Evolutionary conservation across 2,113 vertebrate species (phyloP).

Genomic region (Oplegnathus fasciatus): DNA sequence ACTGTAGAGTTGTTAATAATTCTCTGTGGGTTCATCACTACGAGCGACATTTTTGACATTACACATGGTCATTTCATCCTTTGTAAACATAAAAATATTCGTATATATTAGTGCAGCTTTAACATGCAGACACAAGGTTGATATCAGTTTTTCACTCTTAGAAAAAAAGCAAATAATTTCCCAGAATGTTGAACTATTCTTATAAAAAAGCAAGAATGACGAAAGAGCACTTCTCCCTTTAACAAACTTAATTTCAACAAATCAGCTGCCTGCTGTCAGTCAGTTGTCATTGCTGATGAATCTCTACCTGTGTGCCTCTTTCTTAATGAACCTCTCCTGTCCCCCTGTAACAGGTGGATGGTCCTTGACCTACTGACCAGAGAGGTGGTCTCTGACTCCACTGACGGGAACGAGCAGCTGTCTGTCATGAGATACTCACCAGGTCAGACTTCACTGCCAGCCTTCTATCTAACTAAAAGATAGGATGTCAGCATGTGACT

Average conservation of each 20-base stretch:
- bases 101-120: not conserved
- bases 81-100: not conserved
- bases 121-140: not conserved
- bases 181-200: not conserved
- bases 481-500: not conserved
- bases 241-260: not conserved
- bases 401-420: constrained; percentile 91
- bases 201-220: not conserved
- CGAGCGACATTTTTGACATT: not conserved
- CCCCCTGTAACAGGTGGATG: constrained; percentile 84
- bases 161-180: not conserved
- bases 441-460: constrained; percentile 81
- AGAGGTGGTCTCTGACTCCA: constrained; percentile 86
- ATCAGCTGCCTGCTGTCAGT: not conserved
- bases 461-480: not conserved
- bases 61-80: no score
- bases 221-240: not conserved
- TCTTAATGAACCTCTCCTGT: not conserved
- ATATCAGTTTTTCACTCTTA: not conserved
- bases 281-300: not conserved
- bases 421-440: constrained; percentile 94
- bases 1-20: not conserved
- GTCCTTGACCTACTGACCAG: constrained; percentile 88
- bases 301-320: not conserved
- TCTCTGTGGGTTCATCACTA: not conserved